These are phyloP conservation scores for Chromoteleia sp. DNA, from an alignment of 2,888 invertebrate species.

Conservation along the genomic window DNA sequence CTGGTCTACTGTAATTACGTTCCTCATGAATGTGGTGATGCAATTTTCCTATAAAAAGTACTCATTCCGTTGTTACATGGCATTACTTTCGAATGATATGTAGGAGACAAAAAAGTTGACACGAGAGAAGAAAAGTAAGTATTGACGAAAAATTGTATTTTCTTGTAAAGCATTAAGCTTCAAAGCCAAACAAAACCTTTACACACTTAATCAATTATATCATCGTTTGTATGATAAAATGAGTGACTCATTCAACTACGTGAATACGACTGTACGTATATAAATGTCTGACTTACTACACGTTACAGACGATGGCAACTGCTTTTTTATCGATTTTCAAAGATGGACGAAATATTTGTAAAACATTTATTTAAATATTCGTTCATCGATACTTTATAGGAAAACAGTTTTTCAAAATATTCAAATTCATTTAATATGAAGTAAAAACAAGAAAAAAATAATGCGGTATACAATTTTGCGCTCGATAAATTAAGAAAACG, in stretches of 20 bases:
- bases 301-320: slow-evolving; percentile 77
- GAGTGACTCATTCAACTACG: slow-evolving; percentile 74
- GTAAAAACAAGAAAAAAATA: not conserved
- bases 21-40: slow-evolving; percentile 27
- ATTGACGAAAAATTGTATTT: slow-evolving; percentile 51
- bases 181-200: slow-evolving; percentile 81
- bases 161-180: slow-evolving; percentile 78
- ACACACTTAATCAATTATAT: slow-evolving; percentile 77
- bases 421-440: not conserved
- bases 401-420: not conserved
- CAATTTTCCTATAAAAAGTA: slow-evolving; percentile 49
- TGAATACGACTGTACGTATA: slow-evolving; percentile 74
- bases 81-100: slow-evolving; percentile 59
- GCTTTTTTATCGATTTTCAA: slow-evolving; percentile 31
- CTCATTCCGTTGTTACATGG: slow-evolving; percentile 6
- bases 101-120: slow-evolving; percentile 54
- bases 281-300: slow-evolving; percentile 72
- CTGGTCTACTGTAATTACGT: not conserved
- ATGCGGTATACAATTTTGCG: no score
- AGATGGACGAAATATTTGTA: slow-evolving; percentile 38
- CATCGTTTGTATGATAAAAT: slow-evolving; percentile 74
- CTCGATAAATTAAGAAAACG: not conserved
- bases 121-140: slow-evolving; percentile 53
- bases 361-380: slow-evolving; percentile 59
- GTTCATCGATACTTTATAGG: slow-evolving; percentile 4